These are phyloP conservation scores for Parthenolecanium corni DNA, from an alignment of 2,888 invertebrate species.

Conservation along the genomic window DNA sequence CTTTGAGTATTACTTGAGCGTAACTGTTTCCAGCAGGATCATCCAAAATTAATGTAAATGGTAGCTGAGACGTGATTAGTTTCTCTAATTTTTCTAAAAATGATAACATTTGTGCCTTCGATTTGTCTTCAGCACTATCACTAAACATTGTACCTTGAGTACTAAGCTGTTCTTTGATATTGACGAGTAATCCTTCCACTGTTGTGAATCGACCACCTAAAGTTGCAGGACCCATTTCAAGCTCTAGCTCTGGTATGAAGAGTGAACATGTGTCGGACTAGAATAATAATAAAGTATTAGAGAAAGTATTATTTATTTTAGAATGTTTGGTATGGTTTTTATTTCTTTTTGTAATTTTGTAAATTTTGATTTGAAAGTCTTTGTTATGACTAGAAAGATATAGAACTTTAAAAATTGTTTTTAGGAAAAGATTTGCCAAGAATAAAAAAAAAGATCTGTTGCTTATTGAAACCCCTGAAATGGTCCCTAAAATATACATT, in stretches of 20 bases:
- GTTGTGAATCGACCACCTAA: conserved; percentile 91
- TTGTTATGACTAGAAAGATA: no score
- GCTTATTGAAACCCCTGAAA: no score
- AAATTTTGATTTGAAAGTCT: no score
- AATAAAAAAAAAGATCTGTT: no score
- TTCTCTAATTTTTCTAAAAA: conserved; percentile 58
- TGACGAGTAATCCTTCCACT: conserved; percentile 73
- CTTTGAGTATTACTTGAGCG: conserved; percentile 54
- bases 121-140: conserved; percentile 53
- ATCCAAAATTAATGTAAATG: conserved; percentile 70
- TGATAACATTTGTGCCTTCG: conserved; percentile 44
- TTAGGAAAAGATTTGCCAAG: no score
- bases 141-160: conserved; percentile 56
- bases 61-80: conserved; percentile 49
- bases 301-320: no score
- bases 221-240: conserved; percentile 73
- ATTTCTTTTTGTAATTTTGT: no score
- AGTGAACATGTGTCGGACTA: conserved; percentile 70
- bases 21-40: conserved; percentile 98
- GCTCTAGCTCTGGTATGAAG: conserved; percentile 72
- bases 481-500: no score
- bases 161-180: conserved; percentile 63
- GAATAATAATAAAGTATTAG: no score
- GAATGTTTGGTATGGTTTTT: no score
- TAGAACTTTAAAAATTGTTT: no score